These are phyloP conservation scores for Cyanistes caeruleus DNA, from an alignment of 2,113 vertebrate species.

Conservation along the genomic window DNA sequence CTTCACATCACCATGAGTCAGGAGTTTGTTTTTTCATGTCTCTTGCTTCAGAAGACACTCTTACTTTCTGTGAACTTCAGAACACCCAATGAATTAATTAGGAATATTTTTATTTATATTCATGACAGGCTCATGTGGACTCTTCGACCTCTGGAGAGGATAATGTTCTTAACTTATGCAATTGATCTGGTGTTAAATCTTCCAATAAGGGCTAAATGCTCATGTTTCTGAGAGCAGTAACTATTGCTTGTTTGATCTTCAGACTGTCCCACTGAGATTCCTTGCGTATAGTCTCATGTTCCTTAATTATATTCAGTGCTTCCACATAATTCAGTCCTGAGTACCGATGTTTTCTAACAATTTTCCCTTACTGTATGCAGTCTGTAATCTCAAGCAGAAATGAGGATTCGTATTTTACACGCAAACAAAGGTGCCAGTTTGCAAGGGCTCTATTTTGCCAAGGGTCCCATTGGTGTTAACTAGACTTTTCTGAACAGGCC, in stretches of 20 bases:
- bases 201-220: not conserved
- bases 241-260: slow-evolving; percentile 50
- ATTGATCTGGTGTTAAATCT: not conserved
- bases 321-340: slow-evolving; percentile 62
- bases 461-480: not conserved
- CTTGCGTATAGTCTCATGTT: slow-evolving; percentile 45
- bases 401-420: not conserved
- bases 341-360: slow-evolving; percentile 33
- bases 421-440: not conserved
- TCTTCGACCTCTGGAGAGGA: not conserved
- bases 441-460: not conserved
- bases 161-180: not conserved
- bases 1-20: not conserved
- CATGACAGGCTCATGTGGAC: not conserved
- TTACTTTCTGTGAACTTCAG: not conserved
- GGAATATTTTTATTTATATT: slow-evolving; percentile 39
- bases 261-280: slow-evolving; percentile 55
- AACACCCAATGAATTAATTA: slow-evolving; percentile 7
- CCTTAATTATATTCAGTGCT: slow-evolving; percentile 59
- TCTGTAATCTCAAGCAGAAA: slow-evolving; percentile 55
- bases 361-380: not conserved
- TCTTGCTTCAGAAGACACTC: not conserved
- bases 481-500: fast-evolving
- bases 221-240: not conserved
- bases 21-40: not conserved